Percentiles rank a stretch among this genome's conserved stretches.
Conservation (phyloP, 2,797 vertebrate species). For the Danio jaintianensis region DNA sequence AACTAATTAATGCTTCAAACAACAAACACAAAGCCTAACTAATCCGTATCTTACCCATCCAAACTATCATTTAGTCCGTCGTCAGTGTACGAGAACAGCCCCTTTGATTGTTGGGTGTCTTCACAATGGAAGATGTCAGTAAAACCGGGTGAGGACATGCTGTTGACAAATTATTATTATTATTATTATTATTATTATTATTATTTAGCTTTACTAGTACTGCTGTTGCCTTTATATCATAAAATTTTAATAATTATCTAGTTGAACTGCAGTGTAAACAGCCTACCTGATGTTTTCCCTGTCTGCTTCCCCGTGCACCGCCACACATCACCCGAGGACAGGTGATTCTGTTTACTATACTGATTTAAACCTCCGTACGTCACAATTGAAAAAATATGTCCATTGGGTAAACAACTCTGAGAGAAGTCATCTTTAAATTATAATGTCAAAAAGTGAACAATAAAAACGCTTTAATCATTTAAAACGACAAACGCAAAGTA, state of each 20-base stretch:
- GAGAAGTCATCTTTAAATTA: not conserved
- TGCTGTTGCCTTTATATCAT: too few relatives aligned
- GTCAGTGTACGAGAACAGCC: constrained; percentile 54
- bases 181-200: not conserved
- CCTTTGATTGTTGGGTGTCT: constrained; percentile 36
- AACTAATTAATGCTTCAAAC: too few relatives aligned
- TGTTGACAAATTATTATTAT: constrained; percentile 20
- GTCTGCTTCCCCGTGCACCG: not conserved
- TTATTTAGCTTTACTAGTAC: not conserved
- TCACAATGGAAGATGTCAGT: constrained; percentile 54
- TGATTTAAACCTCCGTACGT: constrained; percentile 50
- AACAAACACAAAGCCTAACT: too few relatives aligned
- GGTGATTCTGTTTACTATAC: constrained; percentile 36
- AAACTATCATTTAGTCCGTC: constrained; percentile 65
- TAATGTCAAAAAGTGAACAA: not conserved
- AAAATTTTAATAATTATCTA: too few relatives aligned
- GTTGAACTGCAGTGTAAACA: not conserved
- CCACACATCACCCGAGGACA: constrained; percentile 24
- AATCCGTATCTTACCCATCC: constrained; percentile 60
- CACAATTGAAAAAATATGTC: constrained; percentile 30
- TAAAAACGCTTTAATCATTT: not conserved
- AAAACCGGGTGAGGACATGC: constrained; percentile 62
- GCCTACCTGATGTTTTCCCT: constrained; percentile 25
- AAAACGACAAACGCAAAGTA: not conserved
- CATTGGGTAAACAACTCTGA: constrained; percentile 40